Percentiles rank a stretch among this genome's conserved stretches.
Conservation (phyloP, 2,888 invertebrate genomes). For the Drosophila maculinotata region DNA sequence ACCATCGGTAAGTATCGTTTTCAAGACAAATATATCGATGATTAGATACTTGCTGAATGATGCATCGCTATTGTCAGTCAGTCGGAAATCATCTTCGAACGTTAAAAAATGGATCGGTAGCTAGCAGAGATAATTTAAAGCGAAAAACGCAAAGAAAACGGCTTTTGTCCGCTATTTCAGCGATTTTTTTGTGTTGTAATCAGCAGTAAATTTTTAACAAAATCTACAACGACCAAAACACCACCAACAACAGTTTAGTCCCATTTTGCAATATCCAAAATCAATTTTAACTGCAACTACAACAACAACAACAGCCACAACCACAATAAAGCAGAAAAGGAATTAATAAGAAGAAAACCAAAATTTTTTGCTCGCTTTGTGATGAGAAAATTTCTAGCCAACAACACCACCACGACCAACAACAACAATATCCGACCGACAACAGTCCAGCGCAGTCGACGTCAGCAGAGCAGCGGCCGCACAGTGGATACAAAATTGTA, state of each 20-base stretch:
- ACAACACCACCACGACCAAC: constrained; percentile 44
- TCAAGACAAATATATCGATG: constrained; percentile 9
- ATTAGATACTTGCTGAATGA: constrained; percentile 1
- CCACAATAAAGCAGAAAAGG: constrained; percentile 48
- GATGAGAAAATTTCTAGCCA: constrained; percentile 63
- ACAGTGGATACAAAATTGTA: constrained; percentile 42
- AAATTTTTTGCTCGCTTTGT: constrained; percentile 55
- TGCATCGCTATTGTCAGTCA: constrained; percentile 58
- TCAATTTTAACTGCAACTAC: constrained; percentile 52
- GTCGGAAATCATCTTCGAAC: constrained; percentile 84
- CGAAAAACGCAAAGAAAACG: constrained; percentile 85
- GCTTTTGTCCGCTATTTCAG: constrained; percentile 87
- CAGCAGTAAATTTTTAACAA: constrained; percentile 74
- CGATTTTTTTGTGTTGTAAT: constrained; percentile 86
- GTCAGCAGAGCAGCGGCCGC: constrained; percentile 46
- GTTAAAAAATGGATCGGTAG: constrained; percentile 85
- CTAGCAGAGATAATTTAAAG: constrained; percentile 82
- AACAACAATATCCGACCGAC: constrained; percentile 56
- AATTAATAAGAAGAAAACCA: constrained; percentile 26
- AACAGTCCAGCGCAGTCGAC: constrained; percentile 42
- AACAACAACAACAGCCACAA: constrained; percentile 33
- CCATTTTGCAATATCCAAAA: constrained; percentile 61
- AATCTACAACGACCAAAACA: constrained; percentile 69
- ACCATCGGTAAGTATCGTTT: neutral
- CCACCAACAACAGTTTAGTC: constrained; percentile 67